Evolutionary conservation across 92 coral and sea anemone species (phyloP).

Genomic region (Parazoanthus atlanticus): DNA sequence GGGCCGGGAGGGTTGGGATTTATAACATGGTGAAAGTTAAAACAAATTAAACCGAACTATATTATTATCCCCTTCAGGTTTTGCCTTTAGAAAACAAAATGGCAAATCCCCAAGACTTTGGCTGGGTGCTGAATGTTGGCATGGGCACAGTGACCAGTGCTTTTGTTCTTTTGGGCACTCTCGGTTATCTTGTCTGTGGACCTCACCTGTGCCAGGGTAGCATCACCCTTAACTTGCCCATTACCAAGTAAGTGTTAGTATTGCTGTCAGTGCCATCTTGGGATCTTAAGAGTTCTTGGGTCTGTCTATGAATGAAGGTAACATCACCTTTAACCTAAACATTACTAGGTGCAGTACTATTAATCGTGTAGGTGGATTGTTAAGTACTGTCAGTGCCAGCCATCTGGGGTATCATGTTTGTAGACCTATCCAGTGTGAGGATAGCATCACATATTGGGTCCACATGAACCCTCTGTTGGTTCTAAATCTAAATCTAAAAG

Average conservation of each 20-base stretch:
- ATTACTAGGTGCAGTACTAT: too few species aligned
- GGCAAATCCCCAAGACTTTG: constrained; percentile 78
- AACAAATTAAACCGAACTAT: too few species aligned
- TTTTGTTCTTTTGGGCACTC: constrained; percentile 68
- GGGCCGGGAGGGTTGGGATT: neutral
- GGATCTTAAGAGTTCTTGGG: neutral
- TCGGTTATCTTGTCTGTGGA: constrained; percentile 88
- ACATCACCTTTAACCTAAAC: too few species aligned
- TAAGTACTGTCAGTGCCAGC: neutral
- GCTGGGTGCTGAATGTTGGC: constrained; percentile 72
- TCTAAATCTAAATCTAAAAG: too few species aligned
- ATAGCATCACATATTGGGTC: too few species aligned
- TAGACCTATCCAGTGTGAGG: neutral
- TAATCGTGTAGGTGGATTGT: constrained; percentile 44
- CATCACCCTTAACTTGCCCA: constrained; percentile 87
- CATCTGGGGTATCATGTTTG: neutral
- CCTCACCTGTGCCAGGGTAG: constrained; percentile 76
- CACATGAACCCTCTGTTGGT: too few species aligned
- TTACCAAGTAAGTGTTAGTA: constrained; percentile 64
- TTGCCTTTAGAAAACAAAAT: constrained; percentile 93
- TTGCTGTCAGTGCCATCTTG: neutral
- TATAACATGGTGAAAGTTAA: neutral
- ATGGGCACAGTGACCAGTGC: constrained; percentile 73
- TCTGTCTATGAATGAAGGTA: neutral
- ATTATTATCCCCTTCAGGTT: constrained; percentile 51